A percentile compares a stretch with the other conserved stretches of the same genome.
Evolutionary conservation across 2,113 vertebrate genomes (phyloP).

Genomic region (Pavo muticus): DNA sequence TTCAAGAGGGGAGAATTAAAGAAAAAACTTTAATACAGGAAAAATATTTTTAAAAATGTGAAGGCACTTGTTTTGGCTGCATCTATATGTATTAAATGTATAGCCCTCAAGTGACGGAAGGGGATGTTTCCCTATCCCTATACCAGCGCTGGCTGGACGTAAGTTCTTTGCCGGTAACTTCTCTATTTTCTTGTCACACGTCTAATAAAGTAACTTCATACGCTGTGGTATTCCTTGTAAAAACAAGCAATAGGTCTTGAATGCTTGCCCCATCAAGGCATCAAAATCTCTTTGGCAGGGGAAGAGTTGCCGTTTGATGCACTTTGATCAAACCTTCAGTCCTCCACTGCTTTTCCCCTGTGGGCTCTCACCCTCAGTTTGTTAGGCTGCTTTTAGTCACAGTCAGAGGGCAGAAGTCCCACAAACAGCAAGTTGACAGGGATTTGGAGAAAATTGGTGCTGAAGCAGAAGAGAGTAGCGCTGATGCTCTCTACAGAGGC

Average conservation of each 20-base stretch:
- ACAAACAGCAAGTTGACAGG: not conserved
- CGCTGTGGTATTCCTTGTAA: not conserved
- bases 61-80: not conserved
- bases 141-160: not conserved
- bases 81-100: not conserved
- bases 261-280: not conserved
- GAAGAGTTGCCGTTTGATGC: not conserved
- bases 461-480: not conserved
- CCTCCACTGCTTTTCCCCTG: rapidly evolving
- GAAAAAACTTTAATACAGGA: not conserved
- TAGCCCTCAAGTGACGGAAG: not conserved
- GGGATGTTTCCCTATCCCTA: not conserved
- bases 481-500: not conserved
- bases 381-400: not conserved
- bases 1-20: not conserved
- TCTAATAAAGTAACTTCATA: not conserved
- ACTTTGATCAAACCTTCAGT: not conserved
- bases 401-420: not conserved
- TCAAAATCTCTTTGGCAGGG: not conserved
- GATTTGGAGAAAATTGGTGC: not conserved
- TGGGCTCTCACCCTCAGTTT: rapidly evolving
- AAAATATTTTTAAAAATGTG: not conserved
- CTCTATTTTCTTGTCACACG: rapidly evolving
- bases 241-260: not conserved
- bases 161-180: not conserved